Conservation (phyloP, 2,888 invertebrate genomes). For the Argynnis bischoffii region DNA sequence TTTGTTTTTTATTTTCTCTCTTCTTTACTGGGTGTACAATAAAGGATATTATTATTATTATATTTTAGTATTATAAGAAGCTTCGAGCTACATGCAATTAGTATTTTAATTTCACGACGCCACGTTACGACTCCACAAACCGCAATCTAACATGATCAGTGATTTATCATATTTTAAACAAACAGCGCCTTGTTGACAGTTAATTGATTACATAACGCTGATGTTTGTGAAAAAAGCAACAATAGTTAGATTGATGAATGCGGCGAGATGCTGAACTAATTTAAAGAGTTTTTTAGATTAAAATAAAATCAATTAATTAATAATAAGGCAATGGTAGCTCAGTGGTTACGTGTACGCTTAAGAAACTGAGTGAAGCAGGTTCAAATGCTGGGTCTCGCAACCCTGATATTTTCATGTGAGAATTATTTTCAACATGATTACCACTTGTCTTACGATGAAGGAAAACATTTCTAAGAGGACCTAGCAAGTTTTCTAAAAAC, state of each 20-base stretch:
- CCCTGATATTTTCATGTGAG: too few relatives aligned
- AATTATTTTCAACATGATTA: too few relatives aligned
- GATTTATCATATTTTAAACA: constrained; percentile 18
- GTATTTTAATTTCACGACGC: constrained; percentile 5
- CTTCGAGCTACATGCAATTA: neutral
- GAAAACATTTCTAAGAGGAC: too few relatives aligned
- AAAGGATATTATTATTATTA: too few relatives aligned
- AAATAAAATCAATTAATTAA: neutral
- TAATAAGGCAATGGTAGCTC: neutral
- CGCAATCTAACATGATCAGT: neutral
- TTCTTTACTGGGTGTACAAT: too few relatives aligned
- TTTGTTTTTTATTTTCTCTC: too few relatives aligned
- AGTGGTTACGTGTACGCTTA: too few relatives aligned
- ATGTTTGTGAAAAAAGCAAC: constrained; percentile 7
- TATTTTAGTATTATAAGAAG: neutral
- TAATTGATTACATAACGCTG: constrained; percentile 21
- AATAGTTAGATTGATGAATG: constrained; percentile 10
- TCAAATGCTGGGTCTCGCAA: too few relatives aligned
- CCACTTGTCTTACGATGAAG: too few relatives aligned
- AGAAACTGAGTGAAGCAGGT: too few relatives aligned
- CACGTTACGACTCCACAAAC: neutral
- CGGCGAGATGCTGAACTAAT: neutral
- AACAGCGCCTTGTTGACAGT: constrained; percentile 13
- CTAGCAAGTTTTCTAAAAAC: too few relatives aligned
- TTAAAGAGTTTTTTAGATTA: neutral